phyloP scores from a whole-genome alignment of 1,140 invertebrate genomes.

The Cyrtorhinus lividipennis region DNA sequence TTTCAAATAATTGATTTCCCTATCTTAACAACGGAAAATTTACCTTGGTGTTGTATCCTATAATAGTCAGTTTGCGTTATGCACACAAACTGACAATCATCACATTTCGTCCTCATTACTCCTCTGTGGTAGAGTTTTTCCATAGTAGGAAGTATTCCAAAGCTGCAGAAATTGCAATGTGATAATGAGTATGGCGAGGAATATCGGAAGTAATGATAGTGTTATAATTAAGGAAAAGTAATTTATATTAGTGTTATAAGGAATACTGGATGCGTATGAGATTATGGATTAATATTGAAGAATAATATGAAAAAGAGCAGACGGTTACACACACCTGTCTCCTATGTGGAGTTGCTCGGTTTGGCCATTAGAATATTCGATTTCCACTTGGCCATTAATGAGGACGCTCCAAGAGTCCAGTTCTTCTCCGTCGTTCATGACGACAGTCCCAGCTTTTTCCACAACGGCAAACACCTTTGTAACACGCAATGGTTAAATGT shows the following conservation, averaged over 20 bases:
- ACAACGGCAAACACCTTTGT: constrained; percentile 91
- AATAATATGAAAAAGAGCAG: too few species aligned
- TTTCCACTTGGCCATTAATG: constrained; percentile 93
- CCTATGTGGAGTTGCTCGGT: constrained; percentile 76
- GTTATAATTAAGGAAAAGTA: too few species aligned
- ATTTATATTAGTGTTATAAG: too few species aligned
- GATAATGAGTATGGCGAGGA: background rate
- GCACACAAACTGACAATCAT: constrained; percentile 98
- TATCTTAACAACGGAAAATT: background rate
- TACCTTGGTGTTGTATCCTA: constrained; percentile 45
- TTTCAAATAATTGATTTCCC: too few species aligned
- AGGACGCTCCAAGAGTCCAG: constrained; percentile 99
- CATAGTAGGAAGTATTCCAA: constrained; percentile 92
- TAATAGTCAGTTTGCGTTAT: constrained; percentile 96
- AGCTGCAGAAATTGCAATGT: constrained; percentile 39
- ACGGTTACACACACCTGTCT: too few species aligned
- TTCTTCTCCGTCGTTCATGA: constrained; percentile 95
- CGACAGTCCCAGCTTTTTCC: constrained; percentile 87
- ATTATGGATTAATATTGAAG: too few species aligned
- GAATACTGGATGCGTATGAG: too few species aligned
- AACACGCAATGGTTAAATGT: too few species aligned
- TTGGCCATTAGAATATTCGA: constrained; percentile 66
- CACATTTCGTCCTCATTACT: constrained; percentile 88
- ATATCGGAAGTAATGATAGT: background rate
- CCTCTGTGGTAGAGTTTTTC: constrained; percentile 90